These are phyloP conservation scores for Phaetusa simplex DNA, from an alignment of 2,113 vertebrate species.

Conservation along the genomic window DNA sequence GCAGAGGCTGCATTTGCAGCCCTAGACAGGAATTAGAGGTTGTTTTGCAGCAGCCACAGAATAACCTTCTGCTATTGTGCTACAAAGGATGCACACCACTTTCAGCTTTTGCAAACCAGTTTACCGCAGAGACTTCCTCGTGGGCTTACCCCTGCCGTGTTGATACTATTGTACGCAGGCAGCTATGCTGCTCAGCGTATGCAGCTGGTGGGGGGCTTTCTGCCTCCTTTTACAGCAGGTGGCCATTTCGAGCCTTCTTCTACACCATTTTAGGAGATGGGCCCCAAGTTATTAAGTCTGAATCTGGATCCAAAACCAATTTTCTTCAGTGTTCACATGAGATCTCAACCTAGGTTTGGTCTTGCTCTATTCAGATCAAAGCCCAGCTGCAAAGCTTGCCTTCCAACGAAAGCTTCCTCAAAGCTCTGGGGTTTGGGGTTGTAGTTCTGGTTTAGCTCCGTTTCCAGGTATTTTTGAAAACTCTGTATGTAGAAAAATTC, in stretches of 20 bases:
- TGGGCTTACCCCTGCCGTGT: neutral
- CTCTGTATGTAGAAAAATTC: neutral
- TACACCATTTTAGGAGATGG: neutral
- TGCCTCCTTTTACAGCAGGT: neutral
- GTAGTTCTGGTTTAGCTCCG: neutral
- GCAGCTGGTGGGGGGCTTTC: neutral
- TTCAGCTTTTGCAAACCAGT: conserved; percentile 7
- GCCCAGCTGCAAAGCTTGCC: neutral
- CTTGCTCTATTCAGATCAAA: neutral
- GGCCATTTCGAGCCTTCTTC: neutral
- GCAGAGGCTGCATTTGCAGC: neutral
- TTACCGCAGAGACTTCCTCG: neutral
- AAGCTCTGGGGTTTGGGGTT: neutral
- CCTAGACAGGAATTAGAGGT: neutral
- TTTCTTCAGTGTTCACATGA: neutral
- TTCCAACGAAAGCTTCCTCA: neutral
- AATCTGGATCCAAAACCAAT: neutral
- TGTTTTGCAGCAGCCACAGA: conserved; percentile 20
- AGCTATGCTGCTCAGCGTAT: neutral
- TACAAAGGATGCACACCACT: neutral
- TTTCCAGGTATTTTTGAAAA: neutral
- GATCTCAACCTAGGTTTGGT: neutral
- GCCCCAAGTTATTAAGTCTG: neutral
- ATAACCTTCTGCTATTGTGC: neutral
- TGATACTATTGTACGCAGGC: neutral